Base-by-base conservation (phyloP, 2,888 invertebrate species). In the Machimus atricapillus region DNA sequence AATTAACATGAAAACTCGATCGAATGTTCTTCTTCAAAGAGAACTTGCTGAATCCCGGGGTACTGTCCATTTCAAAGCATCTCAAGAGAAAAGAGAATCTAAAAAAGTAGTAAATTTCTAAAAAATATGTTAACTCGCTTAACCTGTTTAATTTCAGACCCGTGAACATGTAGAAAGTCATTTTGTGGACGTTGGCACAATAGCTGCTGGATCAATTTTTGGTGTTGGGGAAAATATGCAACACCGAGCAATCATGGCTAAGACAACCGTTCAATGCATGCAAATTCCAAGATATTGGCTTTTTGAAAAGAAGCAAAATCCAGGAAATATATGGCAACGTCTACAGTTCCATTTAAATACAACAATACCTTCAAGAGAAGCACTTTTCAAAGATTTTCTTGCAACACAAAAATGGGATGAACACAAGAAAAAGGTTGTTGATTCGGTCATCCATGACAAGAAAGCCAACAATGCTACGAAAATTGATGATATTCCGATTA, bases 251-350 rank as follows among this genome's bases (percentile, higher is more conserved):
- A 94, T 96, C 37, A 93, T 96, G 83, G 95, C 96, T 0, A 90
- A 94, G 73, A 94, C 94, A 0, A 94, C 93, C 0, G 94, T 95
- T 6, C 94, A 94, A 89, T 96, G 96, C 89, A 93, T 96, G 90
- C 91, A 96, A 56, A 91, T 96, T 87, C 96, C 96, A 0, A 94
- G 94, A 88, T 95, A 95, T 90, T 96, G 95, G 95, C 92, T 96
- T 23, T 90, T 95, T 58, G 94, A 95, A 89, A 94, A 90, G 23
- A 88, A 90, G 6, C 92, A 92, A 89, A 92, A 92, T 88, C 91
- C 91, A 0, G 92, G 91, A 14, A 92, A 92, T 87, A 90, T 92
- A 27, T 92, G 92, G 92, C 91, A 91, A 81, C 89, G 92, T 5
- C 90, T 91, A 83, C 88, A 90, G 23, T 90, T 92, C 85, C 91